Base-by-base conservation (phyloP, 2,113 vertebrate genomes). In the Clupea harengus region DNA sequence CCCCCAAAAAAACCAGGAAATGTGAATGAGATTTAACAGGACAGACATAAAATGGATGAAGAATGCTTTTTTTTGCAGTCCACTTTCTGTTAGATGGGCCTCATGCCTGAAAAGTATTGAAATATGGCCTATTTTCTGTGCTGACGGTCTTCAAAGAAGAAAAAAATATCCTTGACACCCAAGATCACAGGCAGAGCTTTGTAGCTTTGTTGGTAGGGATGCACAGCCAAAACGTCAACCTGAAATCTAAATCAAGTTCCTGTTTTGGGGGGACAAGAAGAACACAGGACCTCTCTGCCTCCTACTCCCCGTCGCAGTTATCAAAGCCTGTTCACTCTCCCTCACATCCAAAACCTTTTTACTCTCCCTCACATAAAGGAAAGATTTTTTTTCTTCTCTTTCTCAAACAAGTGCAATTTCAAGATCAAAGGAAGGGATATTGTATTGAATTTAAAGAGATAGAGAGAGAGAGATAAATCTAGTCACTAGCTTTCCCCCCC, bases 201-300 rank as follows among this genome's bases (percentile, higher is more conserved):
- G 60, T 64, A 25, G 47, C 60, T 32, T 32, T 44, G 72, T 39
- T 78, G 72, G 72, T 78, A 11, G 15, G 72, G 72, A 78, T 10
- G 28, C 15, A 39, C 28, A 78, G 72, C 72, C 72, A 78, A 32
- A 39, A 11, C 25, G 15, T 39, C 28, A 39, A 78, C 72, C 72
- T 78, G 28, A 78, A 78, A 78, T 78, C 32, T 78, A 78, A 78
- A 78, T 78, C 72, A 15, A 78, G 72, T 15, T 44, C 32, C 15
- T 78, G 67, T 75, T 25, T 72, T 4, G 67, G 25, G 52, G 15
- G 15, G 52, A 72, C 28, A 32, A 10, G 64, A 10, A 72, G 64
- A 72, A 28, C 64, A 32, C 64, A 72, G 9, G 64, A 11, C 64
- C 64, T 72, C 32, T 72, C 64, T 72, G 64, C 64, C n/a, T 72